phyloP scores from a whole-genome alignment of 2,797 vertebrate genomes.

The Anguilla pacifica region DNA sequence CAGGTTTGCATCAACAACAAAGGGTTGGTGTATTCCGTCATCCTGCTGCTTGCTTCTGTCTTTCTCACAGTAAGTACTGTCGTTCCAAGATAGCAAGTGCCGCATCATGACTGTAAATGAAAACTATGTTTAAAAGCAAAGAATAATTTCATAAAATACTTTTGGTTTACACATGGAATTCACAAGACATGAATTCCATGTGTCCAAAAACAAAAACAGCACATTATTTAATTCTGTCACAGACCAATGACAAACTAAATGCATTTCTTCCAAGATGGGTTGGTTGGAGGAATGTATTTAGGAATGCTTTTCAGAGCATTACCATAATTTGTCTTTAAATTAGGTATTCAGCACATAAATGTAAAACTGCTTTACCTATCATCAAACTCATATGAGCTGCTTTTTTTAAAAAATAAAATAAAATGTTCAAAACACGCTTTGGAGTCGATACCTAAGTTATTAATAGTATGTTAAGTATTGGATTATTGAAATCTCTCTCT shows the following conservation, averaged over 20 bases:
- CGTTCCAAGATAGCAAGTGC: neutral
- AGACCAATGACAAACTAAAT: too few species aligned
- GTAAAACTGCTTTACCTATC: neutral
- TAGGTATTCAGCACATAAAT: neutral
- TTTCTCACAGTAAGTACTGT: conserved; percentile 74
- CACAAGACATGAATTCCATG: neutral
- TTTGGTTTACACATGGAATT: neutral
- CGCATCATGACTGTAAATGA: neutral
- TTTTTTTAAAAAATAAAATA: too few species aligned
- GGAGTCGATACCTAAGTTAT: too few species aligned
- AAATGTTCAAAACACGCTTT: too few species aligned
- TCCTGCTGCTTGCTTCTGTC: conserved; percentile 79
- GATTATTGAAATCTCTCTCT: neutral
- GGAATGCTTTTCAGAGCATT: too few species aligned
- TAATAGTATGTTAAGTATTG: neutral
- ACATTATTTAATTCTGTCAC: too few species aligned
- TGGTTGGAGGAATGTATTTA: too few species aligned
- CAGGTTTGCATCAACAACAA: conserved; percentile 81
- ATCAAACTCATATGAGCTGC: too few species aligned
- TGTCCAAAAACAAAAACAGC: too few species aligned
- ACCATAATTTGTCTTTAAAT: neutral
- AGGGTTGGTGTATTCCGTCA: conserved; percentile 78
- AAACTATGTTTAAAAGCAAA: neutral
- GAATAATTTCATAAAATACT: neutral
- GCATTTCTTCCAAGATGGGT: too few species aligned